phyloP scores from a whole-genome alignment of 2,888 invertebrate genomes.

The Polymixis flavicincta region DNA sequence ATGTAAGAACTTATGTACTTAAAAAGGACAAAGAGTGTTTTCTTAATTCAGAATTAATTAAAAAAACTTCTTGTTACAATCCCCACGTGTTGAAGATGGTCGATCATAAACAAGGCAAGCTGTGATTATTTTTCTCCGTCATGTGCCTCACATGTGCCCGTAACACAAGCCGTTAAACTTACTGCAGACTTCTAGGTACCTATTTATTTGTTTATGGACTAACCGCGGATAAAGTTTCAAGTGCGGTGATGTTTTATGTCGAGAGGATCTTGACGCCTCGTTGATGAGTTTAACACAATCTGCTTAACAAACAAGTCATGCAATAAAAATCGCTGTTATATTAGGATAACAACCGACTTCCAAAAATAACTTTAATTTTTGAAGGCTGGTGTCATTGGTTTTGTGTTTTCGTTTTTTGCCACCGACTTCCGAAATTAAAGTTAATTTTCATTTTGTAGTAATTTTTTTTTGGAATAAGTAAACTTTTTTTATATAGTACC shows the following conservation, averaged over 20 bases:
- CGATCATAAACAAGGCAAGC: constrained; percentile 56
- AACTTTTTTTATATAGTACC: too few relatives aligned
- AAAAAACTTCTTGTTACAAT: constrained; percentile 45
- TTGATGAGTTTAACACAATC: neutral
- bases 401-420: too few relatives aligned
- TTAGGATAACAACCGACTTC: too few relatives aligned
- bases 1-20: neutral
- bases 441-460: too few relatives aligned
- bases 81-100: constrained; percentile 57
- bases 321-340: too few relatives aligned
- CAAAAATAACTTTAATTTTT: too few relatives aligned
- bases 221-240: constrained; percentile 35
- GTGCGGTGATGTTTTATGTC: constrained; percentile 24
- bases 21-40: neutral
- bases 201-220: constrained; percentile 39
- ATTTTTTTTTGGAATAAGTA: too few relatives aligned
- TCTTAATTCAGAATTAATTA: constrained; percentile 33
- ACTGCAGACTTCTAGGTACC: constrained; percentile 39
- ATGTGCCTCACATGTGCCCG: constrained; percentile 59
- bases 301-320: neutral
- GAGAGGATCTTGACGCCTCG: neutral
- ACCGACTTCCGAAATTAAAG: too few relatives aligned
- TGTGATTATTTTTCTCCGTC: constrained; percentile 65
- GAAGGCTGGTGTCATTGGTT: too few relatives aligned
- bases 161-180: constrained; percentile 41